phyloP scores from a whole-genome alignment of 2,888 invertebrate genomes.

The Leptopilina drosophilae region DNA sequence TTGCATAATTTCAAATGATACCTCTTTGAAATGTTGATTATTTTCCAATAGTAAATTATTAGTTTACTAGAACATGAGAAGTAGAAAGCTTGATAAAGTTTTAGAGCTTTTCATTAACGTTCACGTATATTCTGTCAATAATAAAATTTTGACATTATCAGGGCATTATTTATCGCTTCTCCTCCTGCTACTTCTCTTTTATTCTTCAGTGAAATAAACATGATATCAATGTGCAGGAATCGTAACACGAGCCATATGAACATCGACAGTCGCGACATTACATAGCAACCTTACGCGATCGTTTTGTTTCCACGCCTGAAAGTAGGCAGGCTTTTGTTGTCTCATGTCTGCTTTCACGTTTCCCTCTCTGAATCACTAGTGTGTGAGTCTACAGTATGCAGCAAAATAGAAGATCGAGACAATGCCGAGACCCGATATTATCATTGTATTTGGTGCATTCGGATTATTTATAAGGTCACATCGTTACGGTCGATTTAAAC shows the following conservation, averaged over 20 bases:
- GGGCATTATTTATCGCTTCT: conserved; percentile 9
- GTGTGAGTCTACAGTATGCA: not conserved
- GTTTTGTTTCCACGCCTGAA: conserved; percentile 35
- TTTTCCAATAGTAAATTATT: conserved; percentile 18
- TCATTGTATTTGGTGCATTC: not conserved
- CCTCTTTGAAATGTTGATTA: not conserved
- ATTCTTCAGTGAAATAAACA: too few relatives aligned
- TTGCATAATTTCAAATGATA: too few relatives aligned
- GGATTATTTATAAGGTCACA: conserved; percentile 33
- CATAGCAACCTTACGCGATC: conserved; percentile 1
- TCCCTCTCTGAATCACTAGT: conserved; percentile 25
- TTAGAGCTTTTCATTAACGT: conserved; percentile 22
- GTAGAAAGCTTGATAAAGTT: not conserved
- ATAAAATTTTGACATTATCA: conserved; percentile 41
- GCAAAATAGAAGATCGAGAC: conserved; percentile 33
- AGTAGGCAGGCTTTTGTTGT: conserved; percentile 22
- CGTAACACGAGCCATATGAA: not conserved
- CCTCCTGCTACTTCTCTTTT: not conserved
- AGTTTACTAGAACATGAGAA: not conserved
- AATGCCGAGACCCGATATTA: conserved; percentile 24
- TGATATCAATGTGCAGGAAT: conserved; percentile 25
- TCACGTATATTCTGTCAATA: conserved; percentile 22
- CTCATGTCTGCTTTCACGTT: conserved; percentile 20
- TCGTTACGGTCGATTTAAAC: conserved; percentile 24
- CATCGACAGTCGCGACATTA: conserved; percentile 31